Evolutionary conservation across 1,140 invertebrate species (phyloP).

Genomic region (Bombyx mandarina): DNA sequence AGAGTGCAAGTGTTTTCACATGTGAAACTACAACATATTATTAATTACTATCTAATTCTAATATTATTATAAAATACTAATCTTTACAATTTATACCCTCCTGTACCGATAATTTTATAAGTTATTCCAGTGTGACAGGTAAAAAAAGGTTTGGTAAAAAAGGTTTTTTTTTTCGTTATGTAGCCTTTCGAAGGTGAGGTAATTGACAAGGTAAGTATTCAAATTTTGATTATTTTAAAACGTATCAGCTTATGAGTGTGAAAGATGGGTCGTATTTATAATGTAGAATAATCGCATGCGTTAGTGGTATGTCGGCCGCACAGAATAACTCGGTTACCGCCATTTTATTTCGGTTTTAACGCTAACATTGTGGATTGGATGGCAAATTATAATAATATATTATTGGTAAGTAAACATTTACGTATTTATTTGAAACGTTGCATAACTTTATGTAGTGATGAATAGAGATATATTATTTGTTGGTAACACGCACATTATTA

Average conservation of each 20-base stretch:
- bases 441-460: constrained; percentile 1
- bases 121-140: constrained; percentile 58
- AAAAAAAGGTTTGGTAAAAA: constrained; percentile 43
- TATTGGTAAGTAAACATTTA: constrained; percentile 5
- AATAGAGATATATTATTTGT: neutral
- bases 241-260: constrained; percentile 8
- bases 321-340: constrained; percentile 2
- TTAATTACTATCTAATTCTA: constrained; percentile 62
- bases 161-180: constrained; percentile 41
- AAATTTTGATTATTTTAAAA: constrained; percentile 1
- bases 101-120: constrained; percentile 20
- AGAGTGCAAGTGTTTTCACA: constrained; percentile 71
- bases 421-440: constrained; percentile 4
- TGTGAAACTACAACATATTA: constrained; percentile 65
- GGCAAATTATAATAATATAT: neutral
- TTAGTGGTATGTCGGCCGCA: constrained; percentile 6
- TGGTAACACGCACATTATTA: constrained; percentile 4
- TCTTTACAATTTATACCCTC: constrained; percentile 45
- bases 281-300: constrained; percentile 5
- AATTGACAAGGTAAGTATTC: constrained; percentile 50
- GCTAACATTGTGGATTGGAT: constrained; percentile 40
- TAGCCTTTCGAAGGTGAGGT: constrained; percentile 64
- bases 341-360: constrained; percentile 7
- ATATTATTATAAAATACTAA: constrained; percentile 67
- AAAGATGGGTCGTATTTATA: constrained; percentile 5